Evolutionary conservation across 1,140 invertebrate genomes (phyloP).

Genomic region (Acyrthosiphon pisum): DNA sequence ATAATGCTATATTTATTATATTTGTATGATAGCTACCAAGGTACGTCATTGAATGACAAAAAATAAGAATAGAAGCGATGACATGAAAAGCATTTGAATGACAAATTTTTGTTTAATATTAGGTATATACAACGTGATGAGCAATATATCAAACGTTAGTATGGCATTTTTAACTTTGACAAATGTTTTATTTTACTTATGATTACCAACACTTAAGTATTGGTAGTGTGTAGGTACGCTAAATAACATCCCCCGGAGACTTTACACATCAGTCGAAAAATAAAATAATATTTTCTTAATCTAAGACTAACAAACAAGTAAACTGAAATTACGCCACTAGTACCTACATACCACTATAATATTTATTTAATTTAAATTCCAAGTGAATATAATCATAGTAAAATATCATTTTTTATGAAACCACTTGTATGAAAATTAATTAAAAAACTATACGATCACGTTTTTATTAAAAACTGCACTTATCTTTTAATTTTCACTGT

Average conservation of each 20-base stretch:
- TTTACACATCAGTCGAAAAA: background rate
- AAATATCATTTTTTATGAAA: background rate
- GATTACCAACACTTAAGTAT: background rate
- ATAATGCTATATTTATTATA: background rate
- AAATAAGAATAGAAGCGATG: too few species aligned
- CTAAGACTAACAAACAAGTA: background rate
- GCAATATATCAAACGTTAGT: background rate
- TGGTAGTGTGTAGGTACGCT: background rate
- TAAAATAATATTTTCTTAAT: background rate
- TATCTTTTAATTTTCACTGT: slow-evolving; percentile 26
- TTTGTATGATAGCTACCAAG: background rate
- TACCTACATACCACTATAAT: background rate
- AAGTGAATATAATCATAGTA: background rate
- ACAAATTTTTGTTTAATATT: too few species aligned
- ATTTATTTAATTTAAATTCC: background rate
- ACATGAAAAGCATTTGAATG: too few species aligned
- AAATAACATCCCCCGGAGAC: background rate
- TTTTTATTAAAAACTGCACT: slow-evolving; percentile 9
- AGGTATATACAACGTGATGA: background rate
- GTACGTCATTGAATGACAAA: background rate
- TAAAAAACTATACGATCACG: background rate
- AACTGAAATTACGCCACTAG: background rate
- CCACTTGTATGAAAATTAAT: background rate
- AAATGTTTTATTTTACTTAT: background rate
- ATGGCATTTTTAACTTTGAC: too few species aligned